A percentile compares a stretch with the other conserved stretches of the same genome.
Evolutionary conservation across 2,797 vertebrate species (phyloP).

Genomic region (Pipistrellus pipistrellus): DNA sequence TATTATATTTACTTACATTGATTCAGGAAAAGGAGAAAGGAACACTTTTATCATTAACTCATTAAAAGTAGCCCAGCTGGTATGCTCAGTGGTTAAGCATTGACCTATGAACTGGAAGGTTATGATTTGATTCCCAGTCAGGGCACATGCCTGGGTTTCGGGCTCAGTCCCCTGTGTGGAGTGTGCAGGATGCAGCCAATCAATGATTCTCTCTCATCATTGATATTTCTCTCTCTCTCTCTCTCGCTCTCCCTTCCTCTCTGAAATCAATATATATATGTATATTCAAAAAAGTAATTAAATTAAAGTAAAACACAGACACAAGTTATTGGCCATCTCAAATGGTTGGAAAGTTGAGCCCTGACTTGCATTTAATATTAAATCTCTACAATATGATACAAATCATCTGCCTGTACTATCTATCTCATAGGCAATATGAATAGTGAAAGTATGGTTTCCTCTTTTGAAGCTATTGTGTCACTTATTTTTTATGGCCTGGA

Average conservation of each 20-base stretch:
- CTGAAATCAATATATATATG: no score
- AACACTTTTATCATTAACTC: constrained; percentile 6
- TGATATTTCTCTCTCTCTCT: no score
- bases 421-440: constrained; percentile 16
- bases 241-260: no score
- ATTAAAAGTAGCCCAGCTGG: neutral
- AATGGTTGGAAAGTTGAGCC: neutral
- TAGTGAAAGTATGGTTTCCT: constrained; percentile 48
- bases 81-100: no score
- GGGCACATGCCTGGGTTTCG: no score
- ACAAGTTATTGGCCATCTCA: neutral
- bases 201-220: no score
- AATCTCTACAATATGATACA: neutral
- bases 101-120: no score
- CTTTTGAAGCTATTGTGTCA: neutral
- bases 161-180: no score
- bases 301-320: constrained; percentile 29
- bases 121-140: no score
- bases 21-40: constrained; percentile 17
- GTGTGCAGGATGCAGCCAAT: no score
- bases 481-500: constrained; percentile 38
- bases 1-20: constrained; percentile 26
- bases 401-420: neutral
- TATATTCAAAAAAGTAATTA: no score
- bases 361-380: neutral